These are phyloP conservation scores for Mastigias papua DNA, from an alignment of 30 jellyfish, hydroid and myxozoan genomes.

Conservation along the genomic window DNA sequence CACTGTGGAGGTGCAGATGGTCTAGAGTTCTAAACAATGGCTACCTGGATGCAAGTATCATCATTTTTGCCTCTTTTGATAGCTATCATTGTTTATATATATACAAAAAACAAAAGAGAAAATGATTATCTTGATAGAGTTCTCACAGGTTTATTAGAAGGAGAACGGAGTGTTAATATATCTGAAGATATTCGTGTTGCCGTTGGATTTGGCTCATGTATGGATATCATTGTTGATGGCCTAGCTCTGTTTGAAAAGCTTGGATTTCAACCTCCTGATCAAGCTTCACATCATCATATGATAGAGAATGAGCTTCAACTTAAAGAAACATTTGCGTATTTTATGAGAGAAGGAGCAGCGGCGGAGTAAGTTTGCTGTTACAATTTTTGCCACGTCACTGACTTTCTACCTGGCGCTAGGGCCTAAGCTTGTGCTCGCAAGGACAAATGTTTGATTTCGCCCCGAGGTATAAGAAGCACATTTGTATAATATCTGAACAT, in stretches of 20 bases:
- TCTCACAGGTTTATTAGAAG: constrained; percentile 65
- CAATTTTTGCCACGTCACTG: not conserved
- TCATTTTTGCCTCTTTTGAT: constrained; percentile 26
- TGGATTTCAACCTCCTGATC: constrained; percentile 69
- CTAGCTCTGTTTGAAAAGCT: constrained; percentile 67
- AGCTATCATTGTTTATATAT: constrained; percentile 48
- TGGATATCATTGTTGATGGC: constrained; percentile 89
- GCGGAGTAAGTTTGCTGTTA: constrained; percentile 74
- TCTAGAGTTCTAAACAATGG: constrained; percentile 31
- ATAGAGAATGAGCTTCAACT: constrained; percentile 62
- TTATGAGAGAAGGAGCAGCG: constrained; percentile 95
- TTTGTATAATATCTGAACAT: too few species aligned
- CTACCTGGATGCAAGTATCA: constrained; percentile 20
- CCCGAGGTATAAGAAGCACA: too few species aligned
- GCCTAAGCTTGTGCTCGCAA: too few species aligned
- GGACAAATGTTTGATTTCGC: too few species aligned
- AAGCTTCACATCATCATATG: constrained; percentile 75
- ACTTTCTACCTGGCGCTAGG: too few species aligned
- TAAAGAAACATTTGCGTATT: constrained; percentile 82
- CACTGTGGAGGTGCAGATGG: not conserved
- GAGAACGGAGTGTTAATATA: constrained; percentile 78
- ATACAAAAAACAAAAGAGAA: constrained; percentile 26
- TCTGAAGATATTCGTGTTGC: constrained; percentile 78
- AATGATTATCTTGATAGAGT: constrained; percentile 46
- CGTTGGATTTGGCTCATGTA: constrained; percentile 94